Evolutionary conservation across 2,888 invertebrate species (phyloP), one percentile per base, ranked within the genome.

Genomic region (Scaptomyza parva): DNA sequence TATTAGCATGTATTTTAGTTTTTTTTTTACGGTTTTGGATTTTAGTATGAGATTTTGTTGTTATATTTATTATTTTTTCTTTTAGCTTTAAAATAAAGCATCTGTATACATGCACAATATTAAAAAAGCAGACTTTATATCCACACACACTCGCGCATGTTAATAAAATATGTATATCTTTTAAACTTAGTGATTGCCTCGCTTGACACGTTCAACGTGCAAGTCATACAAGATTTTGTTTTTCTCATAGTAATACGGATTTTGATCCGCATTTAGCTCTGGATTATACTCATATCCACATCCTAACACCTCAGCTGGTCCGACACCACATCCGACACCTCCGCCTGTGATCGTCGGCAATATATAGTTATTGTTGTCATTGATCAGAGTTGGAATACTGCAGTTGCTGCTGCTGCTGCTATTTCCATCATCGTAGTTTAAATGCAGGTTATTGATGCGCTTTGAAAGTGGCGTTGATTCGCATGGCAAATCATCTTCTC

Each of bases 181-280:
- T 55, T 26, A 41, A 68, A 52, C 30, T 54, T 92, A 85, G 12
- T 73, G 81, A 62, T 53, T 62, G 64, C 50, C 66, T 39, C 97
- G 93, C 91, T 95, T 95, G 89, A 95, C 92, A 89, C 97, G 93
- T 88, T 96, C 96, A 90, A 96, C 92, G 91, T 97, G 97, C 90
- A 97, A 93, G 91, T 97, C 95, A 92, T 96, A 97, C 86, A 98
- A 92, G 88, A 97, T 92, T 92, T 96, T 97, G 91, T 98, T 98
- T 78, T 94, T 94, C 82, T 96, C 95, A 90, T 95, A 97, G 90
- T 97, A 98, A 91, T 95, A 96, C 26, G 95, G 96, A 93, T 97
- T 98, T 87, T 97, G 95, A 55, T 93, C 92, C 64, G 95, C 95
- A 88, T 92, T 94, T 53, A 97, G 92, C 86, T 96, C 96, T 17